Evolutionary conservation across 92 coral and sea anemone species (phyloP).

Genomic region (Porites divaricata): DNA sequence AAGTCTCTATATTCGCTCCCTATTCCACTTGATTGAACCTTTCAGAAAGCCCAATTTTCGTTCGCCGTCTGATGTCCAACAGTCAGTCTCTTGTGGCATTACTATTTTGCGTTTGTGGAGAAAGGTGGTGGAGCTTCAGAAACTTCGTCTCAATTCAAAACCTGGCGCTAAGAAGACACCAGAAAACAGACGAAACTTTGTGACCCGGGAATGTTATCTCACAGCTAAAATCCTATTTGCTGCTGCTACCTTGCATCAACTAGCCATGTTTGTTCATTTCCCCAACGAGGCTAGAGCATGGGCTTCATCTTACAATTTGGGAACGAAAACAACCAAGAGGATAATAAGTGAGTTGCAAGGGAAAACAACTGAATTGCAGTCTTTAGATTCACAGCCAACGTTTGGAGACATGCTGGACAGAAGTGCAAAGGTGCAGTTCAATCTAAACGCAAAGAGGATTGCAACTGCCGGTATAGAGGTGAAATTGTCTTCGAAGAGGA

Average conservation of each 20-base stretch:
- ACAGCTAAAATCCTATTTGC: conserved; percentile 59
- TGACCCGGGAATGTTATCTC: conserved; percentile 44
- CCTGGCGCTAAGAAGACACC: conserved; percentile 46
- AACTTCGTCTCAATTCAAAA: conserved; percentile 39
- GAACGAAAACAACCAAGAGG: conserved; percentile 57
- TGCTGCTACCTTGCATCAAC: conserved; percentile 69
- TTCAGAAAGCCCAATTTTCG: no score
- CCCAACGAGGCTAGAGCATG: conserved; percentile 32
- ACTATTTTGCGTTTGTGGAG: conserved; percentile 64
- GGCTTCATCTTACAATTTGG: conserved; percentile 59
- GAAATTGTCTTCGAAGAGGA: conserved; percentile 48
- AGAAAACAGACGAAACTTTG: conserved; percentile 40
- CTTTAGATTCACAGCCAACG: conserved; percentile 61
- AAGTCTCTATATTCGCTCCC: conserved; percentile 51
- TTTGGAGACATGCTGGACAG: conserved; percentile 64
- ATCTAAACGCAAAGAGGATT: conserved; percentile 52
- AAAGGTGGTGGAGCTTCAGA: conserved; percentile 54
- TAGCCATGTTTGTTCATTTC: conserved; percentile 66
- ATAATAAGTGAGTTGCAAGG: conserved; percentile 60
- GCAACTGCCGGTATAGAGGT: conserved; percentile 55
- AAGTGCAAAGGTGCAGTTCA: conserved; percentile 55
- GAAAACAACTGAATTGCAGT: conserved; percentile 61
- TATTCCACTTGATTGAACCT: conserved; percentile 43
- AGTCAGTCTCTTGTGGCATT: conserved; percentile 47
- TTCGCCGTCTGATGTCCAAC: no score